Conservation (phyloP, 2,797 vertebrate genomes). For the Malacoraja senta region DNA sequence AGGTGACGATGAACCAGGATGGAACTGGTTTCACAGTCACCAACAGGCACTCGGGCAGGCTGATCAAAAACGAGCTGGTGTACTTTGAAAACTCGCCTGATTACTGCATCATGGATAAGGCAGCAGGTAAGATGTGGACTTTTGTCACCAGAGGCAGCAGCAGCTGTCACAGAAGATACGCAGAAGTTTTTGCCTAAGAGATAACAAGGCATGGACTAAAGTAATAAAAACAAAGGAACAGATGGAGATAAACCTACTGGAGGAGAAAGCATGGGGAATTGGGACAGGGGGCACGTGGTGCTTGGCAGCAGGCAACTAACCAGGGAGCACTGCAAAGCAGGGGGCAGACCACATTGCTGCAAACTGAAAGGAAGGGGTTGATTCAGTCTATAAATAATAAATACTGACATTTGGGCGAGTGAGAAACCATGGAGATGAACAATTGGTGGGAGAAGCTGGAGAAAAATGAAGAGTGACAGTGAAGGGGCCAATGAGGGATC, state of each 20-base stretch:
- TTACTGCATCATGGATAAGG: conserved; percentile 86
- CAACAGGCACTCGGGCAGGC: conserved; percentile 78
- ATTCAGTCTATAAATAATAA: neutral
- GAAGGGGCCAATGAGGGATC: neutral
- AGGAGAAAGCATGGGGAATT: neutral
- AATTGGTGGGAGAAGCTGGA: neutral
- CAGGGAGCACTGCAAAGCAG: neutral
- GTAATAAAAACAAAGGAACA: neutral
- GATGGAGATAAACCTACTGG: neutral
- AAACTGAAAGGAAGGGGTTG: neutral
- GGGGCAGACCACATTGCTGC: neutral
- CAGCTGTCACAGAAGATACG: neutral
- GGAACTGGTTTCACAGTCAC: conserved; percentile 86
- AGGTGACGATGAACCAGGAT: conserved; percentile 94
- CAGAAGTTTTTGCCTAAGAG: neutral
- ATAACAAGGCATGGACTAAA: neutral
- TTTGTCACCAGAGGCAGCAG: too few species aligned
- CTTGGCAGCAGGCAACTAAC: too few species aligned
- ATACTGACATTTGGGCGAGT: neutral
- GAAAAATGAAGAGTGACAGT: neutral
- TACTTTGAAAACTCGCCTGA: conserved; percentile 96
- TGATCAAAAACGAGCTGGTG: conserved; percentile 85
- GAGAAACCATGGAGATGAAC: neutral
- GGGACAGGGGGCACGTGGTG: too few species aligned
- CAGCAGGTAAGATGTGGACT: conserved; percentile 68